Evolutionary conservation across 1,140 invertebrate species (phyloP).

Genomic region (Zaprionus gabonicus): DNA sequence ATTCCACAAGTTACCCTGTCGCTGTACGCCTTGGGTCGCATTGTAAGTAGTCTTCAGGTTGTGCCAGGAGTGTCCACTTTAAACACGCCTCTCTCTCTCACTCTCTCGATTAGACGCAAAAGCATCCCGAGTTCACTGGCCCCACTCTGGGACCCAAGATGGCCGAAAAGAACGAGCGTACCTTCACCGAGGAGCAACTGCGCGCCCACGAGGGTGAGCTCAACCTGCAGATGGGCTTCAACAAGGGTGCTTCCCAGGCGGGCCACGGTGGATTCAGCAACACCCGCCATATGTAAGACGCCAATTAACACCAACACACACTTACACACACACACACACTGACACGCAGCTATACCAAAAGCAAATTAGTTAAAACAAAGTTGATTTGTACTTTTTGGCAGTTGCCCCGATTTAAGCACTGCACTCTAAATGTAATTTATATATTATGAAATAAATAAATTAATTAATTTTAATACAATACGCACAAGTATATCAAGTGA

Average conservation of each 20-base stretch:
- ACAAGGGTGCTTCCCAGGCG: conserved; percentile 95
- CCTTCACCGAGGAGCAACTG: conserved; percentile 97
- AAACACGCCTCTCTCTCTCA: neutral
- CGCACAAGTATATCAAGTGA: conserved; percentile 57
- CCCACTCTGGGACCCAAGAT: conserved; percentile 96
- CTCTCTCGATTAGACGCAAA: conserved; percentile 89
- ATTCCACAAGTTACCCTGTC: conserved; percentile 97
- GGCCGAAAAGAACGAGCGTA: conserved; percentile 96
- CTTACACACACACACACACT: conserved; percentile 9
- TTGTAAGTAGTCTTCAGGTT: conserved; percentile 88
- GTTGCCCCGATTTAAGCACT: conserved; percentile 49
- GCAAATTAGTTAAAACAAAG: conserved; percentile 70
- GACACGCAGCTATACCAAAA: conserved; percentile 49
- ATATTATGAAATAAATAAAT: conserved; percentile 82
- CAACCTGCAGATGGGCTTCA: conserved; percentile 98
- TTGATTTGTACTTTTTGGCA: conserved; percentile 63
- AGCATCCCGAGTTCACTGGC: conserved; percentile 96
- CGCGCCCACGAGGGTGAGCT: conserved; percentile 95
- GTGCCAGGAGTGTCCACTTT: neutral
- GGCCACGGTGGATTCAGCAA: conserved; percentile 97
- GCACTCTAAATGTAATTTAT: conserved; percentile 78
- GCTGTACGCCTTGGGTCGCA: conserved; percentile 93
- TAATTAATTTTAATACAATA: conserved; percentile 78
- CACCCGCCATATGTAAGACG: conserved; percentile 94
- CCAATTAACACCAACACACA: conserved; percentile 10